Evolutionary conservation across 2,113 vertebrate species (phyloP).

Genomic region (Solenodon paradoxus): DNA sequence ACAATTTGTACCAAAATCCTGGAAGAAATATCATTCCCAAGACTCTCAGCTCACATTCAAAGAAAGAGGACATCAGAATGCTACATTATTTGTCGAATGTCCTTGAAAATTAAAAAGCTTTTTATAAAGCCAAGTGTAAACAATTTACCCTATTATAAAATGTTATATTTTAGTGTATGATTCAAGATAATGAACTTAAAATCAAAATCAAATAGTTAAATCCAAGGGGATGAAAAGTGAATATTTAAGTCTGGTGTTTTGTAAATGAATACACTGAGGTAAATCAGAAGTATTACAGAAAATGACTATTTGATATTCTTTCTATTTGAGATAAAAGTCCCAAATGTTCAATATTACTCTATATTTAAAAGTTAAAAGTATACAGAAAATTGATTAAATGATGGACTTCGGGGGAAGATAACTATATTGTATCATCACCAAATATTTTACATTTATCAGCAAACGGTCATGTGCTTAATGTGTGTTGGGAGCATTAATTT

Average conservation of each 20-base stretch:
- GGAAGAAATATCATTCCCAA: not conserved
- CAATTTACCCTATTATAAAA: not conserved
- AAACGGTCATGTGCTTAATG: not conserved
- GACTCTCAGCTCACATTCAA: not conserved
- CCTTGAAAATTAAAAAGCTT: not conserved
- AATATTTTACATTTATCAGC: not conserved
- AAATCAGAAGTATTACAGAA: constrained; percentile 12
- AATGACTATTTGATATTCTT: not conserved
- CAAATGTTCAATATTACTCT: not conserved
- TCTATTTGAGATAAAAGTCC: constrained; percentile 29
- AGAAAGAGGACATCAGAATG: not conserved
- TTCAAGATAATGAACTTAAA: not conserved
- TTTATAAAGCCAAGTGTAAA: not conserved
- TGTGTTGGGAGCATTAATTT: constrained; percentile 27
- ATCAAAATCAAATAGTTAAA: not conserved
- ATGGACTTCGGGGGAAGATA: not conserved
- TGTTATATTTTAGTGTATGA: not conserved
- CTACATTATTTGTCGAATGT: not conserved
- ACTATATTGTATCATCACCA: not conserved
- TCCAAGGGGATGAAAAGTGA: not conserved
- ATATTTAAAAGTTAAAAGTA: constrained; percentile 28
- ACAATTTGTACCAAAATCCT: not conserved
- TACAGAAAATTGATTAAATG: not conserved
- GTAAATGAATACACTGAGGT: not conserved
- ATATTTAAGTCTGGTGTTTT: not conserved